Base-by-base conservation (phyloP, 2,797 vertebrate genomes). In the Poecilia picta region DNA sequence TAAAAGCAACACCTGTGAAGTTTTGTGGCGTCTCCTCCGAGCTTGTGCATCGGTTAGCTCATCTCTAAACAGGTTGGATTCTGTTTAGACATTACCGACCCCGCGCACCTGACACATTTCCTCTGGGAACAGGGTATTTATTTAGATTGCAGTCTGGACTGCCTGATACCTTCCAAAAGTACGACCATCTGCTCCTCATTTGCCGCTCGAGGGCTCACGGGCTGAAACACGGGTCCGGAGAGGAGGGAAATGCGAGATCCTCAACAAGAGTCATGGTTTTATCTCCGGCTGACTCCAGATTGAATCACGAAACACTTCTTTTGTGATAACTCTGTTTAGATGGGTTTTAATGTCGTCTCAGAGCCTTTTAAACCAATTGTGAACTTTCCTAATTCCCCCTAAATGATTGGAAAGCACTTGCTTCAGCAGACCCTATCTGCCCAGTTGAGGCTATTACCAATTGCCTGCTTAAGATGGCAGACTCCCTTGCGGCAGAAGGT, bases 131-230 rank as follows among this genome's bases (percentile, higher is more conserved):
- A 81, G 83, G 84, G 83, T 94, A 91, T 95, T 95, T 95, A 94
- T 94, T 94, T 95, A 91, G 90, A 92, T 92, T 93, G 88, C 86
- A 88, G 92, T 94, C 91, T 94, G 91, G 73, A 91, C 87, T 0
- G 86, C 84, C 55, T 91, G 94, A 93, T 88, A 90, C 85, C 85
- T 87, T 92, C 88, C 91, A 82, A 88, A 93, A 93, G 87, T 82
- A 76, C 85, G 73, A 78, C 95, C 95, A 95, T 95, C 95, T 96
- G 95, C 92, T 94, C 87, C 80, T 93, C 90, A 83, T 96, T 95
- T 94, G 75, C 87, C 25, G 74, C 87, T 89, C 77, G 11, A 90
- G 91, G 74, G 89, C 93, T 93, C 89, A 80, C 70, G 78, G 78
- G 89, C 91, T 91, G 75, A 91, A 94, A 90, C 51, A 77, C 91